Base-by-base conservation (phyloP, 1,140 invertebrate genomes). In the Pseudobourletiella spinata region DNA sequence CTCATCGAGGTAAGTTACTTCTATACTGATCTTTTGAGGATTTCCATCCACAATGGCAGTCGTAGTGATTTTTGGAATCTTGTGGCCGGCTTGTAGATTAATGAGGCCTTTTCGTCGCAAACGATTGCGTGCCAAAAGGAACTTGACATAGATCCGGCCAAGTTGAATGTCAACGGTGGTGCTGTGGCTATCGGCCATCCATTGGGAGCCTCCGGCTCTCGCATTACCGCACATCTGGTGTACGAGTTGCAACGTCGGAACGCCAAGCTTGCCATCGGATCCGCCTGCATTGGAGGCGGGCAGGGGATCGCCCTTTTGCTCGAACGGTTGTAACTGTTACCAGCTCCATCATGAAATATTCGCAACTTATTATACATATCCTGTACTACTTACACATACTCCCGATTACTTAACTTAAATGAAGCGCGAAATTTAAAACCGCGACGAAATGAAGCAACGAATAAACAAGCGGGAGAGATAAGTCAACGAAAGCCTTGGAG, bases 151-250 rank as follows among this genome's bases (percentile, higher is more conserved):
- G 87, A 97, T 74, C 77, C 86, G 28, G 82, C 86, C 52, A 97
- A 93, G 73, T 77, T 95, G 56, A 99, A 99, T 77, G 85, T 95
- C n/a, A 88, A 95, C 78, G 95, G 96, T 32, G 95, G 96, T 39
- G 96, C 95, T 61, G 96, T 98, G 74, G 93, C 96, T 43, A 70
- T 99, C 18, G 95, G 96, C 52, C 96, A 99, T 82, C 96, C 95
- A 25, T 78, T 99, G 11, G 96, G 80, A 32, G 92, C 95, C 25
- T 95, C 91, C 55, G 96, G 96, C 48, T 82, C 89, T 15, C 81
- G 96, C 72, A 99, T 99, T 71, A 94, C 88, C 1, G 83, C 86
- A 14, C 95, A 98, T 76, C 78, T 99, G 11, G 85, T 88, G 25
- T 88, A 99, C 76, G 93, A 98, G 80, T 79, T 99, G 46, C 95